Conservation (phyloP, 2,113 vertebrate genomes). For the Ochotona princeps region DNA sequence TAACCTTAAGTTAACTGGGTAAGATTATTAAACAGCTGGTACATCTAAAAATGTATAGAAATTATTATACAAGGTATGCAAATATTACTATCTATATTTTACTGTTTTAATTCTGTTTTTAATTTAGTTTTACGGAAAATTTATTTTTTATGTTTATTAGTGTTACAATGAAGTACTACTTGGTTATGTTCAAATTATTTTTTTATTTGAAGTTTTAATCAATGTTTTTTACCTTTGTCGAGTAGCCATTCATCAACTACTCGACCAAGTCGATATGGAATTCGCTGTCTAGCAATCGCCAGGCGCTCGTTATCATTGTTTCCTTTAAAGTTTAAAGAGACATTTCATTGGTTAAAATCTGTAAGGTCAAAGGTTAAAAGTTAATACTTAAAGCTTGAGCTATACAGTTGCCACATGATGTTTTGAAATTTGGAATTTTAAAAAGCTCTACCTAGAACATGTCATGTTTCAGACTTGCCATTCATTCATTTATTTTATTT, state of each 20-base stretch:
- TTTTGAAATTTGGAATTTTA: constrained; percentile 97
- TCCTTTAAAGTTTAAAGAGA: constrained; percentile 99
- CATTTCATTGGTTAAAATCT: constrained; percentile 99
- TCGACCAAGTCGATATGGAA: constrained; percentile 99
- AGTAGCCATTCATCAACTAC: constrained; percentile 99
- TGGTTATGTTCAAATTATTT: constrained; percentile 99
- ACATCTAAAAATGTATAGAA: constrained; percentile 95
- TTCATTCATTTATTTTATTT: constrained; percentile 98
- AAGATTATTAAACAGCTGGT: constrained; percentile 95
- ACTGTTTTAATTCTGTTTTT: constrained; percentile 95
- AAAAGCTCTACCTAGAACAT: constrained; percentile 96
- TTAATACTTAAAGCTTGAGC: constrained; percentile 98
- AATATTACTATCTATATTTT: constrained; percentile 96
- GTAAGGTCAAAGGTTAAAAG: constrained; percentile 99
- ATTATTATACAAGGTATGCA: constrained; percentile 97
- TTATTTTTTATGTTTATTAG: constrained; percentile 98
- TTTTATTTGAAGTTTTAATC: constrained; percentile 99
- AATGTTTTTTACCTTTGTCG: constrained; percentile 99
- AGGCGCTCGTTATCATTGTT: constrained; percentile 99
- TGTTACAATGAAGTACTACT: constrained; percentile 97
- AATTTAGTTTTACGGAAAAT: constrained; percentile 98
- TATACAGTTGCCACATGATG: constrained; percentile 97
- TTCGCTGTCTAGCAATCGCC: constrained; percentile 99
- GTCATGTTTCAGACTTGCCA: constrained; percentile 95
- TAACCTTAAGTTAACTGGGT: constrained; percentile 98